Conservation (phyloP, 2,113 vertebrate species). For the cattle (Bos taurus) region ARS-UCD2.0 NC_037347.1:12383001-12383500, state of each 20-base stretch:
- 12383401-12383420: not conserved
- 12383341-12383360: not conserved
- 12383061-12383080: not conserved
- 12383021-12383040: not conserved
- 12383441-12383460: not conserved
- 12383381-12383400: not conserved
- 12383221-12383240: not conserved
- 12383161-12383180: not conserved
- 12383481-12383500: not conserved
- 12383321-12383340: not conserved
- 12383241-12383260: not conserved
- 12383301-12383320: not conserved
- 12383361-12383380: not conserved
- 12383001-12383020: not conserved
- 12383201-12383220: too few relatives aligned
- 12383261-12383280: rapidly evolving
- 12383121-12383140: not conserved
- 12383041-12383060: not conserved
- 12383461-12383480: not conserved
- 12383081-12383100: not conserved
- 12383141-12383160: not conserved
- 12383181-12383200: not conserved
- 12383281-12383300: not conserved
- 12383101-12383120: not conserved
- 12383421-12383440: not conserved